Percentiles rank a stretch among this genome's conserved stretches.
These are phyloP conservation scores for Xerus inauris DNA, from an alignment of 2,113 vertebrate species.

Conservation along the genomic window DNA sequence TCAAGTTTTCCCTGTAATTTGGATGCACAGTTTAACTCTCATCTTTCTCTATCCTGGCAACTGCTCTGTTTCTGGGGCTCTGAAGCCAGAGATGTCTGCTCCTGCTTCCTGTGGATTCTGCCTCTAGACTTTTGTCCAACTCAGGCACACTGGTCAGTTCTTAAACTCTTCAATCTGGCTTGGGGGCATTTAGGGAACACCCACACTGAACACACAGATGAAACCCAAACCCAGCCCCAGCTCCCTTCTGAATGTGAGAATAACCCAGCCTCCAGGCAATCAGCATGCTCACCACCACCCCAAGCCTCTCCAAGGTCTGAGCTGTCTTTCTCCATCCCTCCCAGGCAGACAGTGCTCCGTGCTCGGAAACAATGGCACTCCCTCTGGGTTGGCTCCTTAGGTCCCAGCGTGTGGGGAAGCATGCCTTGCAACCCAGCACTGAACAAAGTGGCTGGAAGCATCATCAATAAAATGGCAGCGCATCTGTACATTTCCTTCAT, in stretches of 20 bases:
- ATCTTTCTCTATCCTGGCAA: not conserved
- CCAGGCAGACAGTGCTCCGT: not conserved
- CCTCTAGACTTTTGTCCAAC: not conserved
- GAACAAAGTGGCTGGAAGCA: slow-evolving; percentile 84
- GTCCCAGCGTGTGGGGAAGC: not conserved
- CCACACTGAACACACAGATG: not conserved
- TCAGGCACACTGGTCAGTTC: not conserved
- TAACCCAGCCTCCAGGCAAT: not conserved
- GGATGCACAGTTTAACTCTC: slow-evolving; percentile 70
- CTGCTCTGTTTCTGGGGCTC: not conserved
- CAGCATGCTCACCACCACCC: not conserved
- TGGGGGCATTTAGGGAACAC: not conserved
- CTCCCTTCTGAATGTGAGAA: not conserved
- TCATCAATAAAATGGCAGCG: slow-evolving; percentile 87
- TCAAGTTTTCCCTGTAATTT: not conserved
- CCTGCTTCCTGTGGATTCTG: slow-evolving; percentile 37
- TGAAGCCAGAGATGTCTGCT: slow-evolving; percentile 85
- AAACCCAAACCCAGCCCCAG: not conserved
- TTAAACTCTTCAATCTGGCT: not conserved
- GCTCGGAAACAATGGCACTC: slow-evolving; percentile 62
- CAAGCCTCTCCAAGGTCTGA: not conserved
- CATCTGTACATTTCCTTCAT: slow-evolving; percentile 75
- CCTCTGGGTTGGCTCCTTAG: not conserved
- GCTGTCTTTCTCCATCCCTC: not conserved
- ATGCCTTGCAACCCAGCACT: slow-evolving; percentile 48